Evolutionary conservation across 2,888 invertebrate genomes (phyloP), one percentile per base, ranked within the genome.

Genomic region (Allophyes oxyacanthae): DNA sequence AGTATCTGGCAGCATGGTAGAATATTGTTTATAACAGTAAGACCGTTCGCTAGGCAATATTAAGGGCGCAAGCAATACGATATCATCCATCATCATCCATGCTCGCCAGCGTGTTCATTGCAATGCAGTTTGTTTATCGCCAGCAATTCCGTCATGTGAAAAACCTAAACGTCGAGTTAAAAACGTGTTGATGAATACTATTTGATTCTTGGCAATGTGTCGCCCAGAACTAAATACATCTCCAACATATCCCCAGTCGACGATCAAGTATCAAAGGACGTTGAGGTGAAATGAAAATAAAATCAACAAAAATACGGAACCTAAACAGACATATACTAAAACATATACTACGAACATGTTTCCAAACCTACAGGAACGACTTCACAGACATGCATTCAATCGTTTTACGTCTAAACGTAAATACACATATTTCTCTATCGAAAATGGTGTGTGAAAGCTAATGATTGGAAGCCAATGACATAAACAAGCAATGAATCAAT

Each of bases 381-480:
- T 51, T 58, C 36, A 71, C 68, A 73, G 69, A 71, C 86, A 87
- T 85, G 85, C 83, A 85, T 43, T 61, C 64, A 59, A 52, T 64
- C 45, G 52, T 63, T 68, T 71, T 69, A 78, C 65, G 61, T 57
- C 79, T 80, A 84, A 79, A 71, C 69, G 63, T 71, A 72, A 62
- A 71, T 78, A 80, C 64, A 66, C 56, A 44, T 58, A 65, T 61
- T 70, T 80, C 76, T 86, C 84, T 86, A 87, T 87, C 86, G 88
- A 89, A 89, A 90, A 91, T 91, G 89, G 86, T 90, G 90, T 86
- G 78, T 69, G 59, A 82, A 82, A 86, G 85, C 85, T 83, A 82
- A 85, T 84, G 83, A 86, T 61, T 54, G 74, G 71, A 86, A 86
- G 85, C 85, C 75, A 83, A 78, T 75, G 77, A 78, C 74, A 83